phyloP scores from a whole-genome alignment of 2,888 invertebrate species.

The Hydrotaea diabolus region DNA sequence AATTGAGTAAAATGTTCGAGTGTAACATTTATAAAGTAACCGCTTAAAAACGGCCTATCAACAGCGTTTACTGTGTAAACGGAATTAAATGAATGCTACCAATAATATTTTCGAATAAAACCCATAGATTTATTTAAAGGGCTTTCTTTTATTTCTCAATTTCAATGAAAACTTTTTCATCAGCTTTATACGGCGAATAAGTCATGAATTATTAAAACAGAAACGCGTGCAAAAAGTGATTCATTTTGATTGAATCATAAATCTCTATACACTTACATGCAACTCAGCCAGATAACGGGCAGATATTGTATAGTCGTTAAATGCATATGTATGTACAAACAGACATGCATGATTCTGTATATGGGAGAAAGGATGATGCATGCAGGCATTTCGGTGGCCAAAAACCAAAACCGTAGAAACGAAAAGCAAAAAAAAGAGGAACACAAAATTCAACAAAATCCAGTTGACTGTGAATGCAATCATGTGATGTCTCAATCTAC shows the following conservation, averaged over 20 bases:
- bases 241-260: conserved; percentile 39
- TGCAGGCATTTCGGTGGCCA: not conserved
- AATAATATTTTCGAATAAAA: not conserved
- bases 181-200: not conserved
- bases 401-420: conserved; percentile 19
- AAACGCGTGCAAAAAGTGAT: not conserved
- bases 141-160: not conserved
- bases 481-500: not conserved
- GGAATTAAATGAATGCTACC: not conserved
- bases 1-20: no score
- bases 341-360: not conserved
- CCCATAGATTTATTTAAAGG: conserved; percentile 19
- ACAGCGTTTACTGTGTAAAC: not conserved
- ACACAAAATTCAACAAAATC: not conserved
- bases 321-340: not conserved
- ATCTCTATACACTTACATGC: conserved; percentile 14
- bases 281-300: conserved; percentile 16
- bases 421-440: not conserved
- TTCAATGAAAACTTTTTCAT: not conserved
- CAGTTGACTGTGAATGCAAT: not conserved
- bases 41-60: not conserved
- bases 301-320: not conserved
- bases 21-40: no score
- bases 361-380: not conserved
- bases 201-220: not conserved